phyloP scores from a whole-genome alignment of 1,140 invertebrate species.

The Tetragonula clypearis region DNA sequence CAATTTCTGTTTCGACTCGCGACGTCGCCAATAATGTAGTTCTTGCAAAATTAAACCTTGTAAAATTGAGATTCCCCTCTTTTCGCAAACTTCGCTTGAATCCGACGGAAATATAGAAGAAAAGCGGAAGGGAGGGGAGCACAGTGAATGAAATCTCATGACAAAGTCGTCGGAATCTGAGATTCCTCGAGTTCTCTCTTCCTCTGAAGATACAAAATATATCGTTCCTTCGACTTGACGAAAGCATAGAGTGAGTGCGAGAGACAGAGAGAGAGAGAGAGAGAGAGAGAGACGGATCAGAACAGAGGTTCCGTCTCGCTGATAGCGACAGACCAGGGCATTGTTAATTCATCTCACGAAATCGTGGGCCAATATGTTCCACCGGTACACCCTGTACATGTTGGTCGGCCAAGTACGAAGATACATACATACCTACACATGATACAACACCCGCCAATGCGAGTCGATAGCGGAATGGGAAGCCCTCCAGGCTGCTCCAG shows the following conservation, averaged over 20 bases:
- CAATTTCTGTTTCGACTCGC: no score
- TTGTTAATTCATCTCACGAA: conserved; percentile 69
- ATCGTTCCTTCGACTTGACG: neutral
- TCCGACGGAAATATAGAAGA: neutral
- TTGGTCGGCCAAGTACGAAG: conserved; percentile 67
- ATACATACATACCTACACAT: conserved; percentile 75
- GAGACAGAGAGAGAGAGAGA: neutral
- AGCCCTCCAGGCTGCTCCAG: conserved; percentile 78
- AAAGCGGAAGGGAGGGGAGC: neutral
- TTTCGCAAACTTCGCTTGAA: neutral
- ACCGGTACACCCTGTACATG: conserved; percentile 75
- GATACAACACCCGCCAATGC: conserved; percentile 71
- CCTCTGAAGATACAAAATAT: neutral
- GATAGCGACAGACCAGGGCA: conserved; percentile 1
- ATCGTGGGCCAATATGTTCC: conserved; percentile 67
- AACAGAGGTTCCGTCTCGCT: neutral
- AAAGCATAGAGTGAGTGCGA: neutral
- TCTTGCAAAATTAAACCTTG: no score
- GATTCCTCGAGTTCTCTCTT: no score
- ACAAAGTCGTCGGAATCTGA: no score
- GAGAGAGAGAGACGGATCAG: neutral
- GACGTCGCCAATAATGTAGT: no score
- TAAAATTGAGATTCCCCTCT: no score
- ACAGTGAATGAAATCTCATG: neutral
- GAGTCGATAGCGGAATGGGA: conserved; percentile 78